These are phyloP conservation scores for Mythimna loreyi DNA, from an alignment of 2,888 invertebrate species.

Conservation along the genomic window DNA sequence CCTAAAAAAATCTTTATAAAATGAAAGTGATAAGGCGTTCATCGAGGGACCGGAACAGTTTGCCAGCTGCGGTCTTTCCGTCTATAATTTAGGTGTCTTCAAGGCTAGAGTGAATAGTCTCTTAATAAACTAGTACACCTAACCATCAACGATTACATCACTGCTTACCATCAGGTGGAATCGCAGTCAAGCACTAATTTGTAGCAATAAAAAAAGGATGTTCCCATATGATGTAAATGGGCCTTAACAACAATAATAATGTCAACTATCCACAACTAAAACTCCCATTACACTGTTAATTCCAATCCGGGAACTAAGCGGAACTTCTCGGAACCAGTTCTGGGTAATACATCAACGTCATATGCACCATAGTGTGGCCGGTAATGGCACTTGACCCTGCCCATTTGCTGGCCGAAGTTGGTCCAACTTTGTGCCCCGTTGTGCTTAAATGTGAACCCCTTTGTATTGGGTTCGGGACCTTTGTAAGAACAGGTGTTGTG, in stretches of 20 bases:
- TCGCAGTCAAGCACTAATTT: too few relatives aligned
- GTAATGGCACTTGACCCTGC: slow-evolving; percentile 59
- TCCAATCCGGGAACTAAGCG: slow-evolving; percentile 27
- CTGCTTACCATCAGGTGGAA: too few relatives aligned
- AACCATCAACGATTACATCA: too few relatives aligned
- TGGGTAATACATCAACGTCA: slow-evolving; percentile 58
- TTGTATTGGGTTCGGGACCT: slow-evolving; percentile 30
- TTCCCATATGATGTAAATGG: not conserved
- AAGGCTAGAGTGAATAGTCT: too few relatives aligned
- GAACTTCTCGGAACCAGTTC: slow-evolving; percentile 31
- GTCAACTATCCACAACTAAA: slow-evolving; percentile 1
- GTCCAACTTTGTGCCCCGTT: slow-evolving; percentile 35
- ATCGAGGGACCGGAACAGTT: too few relatives aligned
- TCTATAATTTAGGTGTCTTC: too few relatives aligned
- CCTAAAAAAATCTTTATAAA: too few relatives aligned
- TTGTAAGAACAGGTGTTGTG: slow-evolving; percentile 7
- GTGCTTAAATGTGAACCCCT: slow-evolving; percentile 21
- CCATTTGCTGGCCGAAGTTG: slow-evolving; percentile 50
- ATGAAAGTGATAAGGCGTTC: too few relatives aligned
- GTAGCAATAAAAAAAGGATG: too few relatives aligned
- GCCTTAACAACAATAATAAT: slow-evolving; percentile 12
- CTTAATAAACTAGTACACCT: too few relatives aligned
- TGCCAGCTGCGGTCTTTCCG: too few relatives aligned
- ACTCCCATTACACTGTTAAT: slow-evolving; percentile 30
- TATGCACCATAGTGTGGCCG: slow-evolving; percentile 51